Base-by-base conservation (phyloP, 1,140 invertebrate species). In the Formica exsecta region DNA sequence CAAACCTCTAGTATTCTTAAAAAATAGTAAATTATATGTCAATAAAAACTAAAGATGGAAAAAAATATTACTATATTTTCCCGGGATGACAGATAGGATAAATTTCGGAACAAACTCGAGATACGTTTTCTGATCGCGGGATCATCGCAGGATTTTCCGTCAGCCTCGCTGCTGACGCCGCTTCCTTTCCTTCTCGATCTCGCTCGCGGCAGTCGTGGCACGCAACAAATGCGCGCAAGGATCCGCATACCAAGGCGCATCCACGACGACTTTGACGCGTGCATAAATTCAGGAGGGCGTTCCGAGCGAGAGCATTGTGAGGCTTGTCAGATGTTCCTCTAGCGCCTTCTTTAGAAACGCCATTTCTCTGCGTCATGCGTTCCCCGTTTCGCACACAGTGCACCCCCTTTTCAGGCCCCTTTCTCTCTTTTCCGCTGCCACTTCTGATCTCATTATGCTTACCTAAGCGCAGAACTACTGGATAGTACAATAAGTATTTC, bases 331-430 rank as follows among this genome's bases (percentile, higher is more conserved):
- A 75, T 77, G 86, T 79, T 89, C 79, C 84, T 85, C 87, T 81
- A 87, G 76, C 85, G 84, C 90, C 90, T 90, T 91, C 90, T 91
- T 91, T 91, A 89, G 90, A 91, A 90, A 91, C 74, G 87, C 85
- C 90, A 91, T 91, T 91, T 90, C 89, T 91, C 89, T 84, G 87
- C 86, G 89, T 91, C 90, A 90, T 84, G 76, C 68, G 86, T 81
- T 48, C 44, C 76, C 71, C 89, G 76, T 88, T 84, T 86, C 81
- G 75, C 80, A 70, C 48, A 51, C 51, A 25, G 25, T 38, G 36
- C 38, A 70, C 29, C 74, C 32, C 57, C 19, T 4, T 11, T 19
- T 22, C 22, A 7, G 3, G 13, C 19, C 51, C 22, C 36, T 41
- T 7, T 29, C 41, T 64, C 22, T 59, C 59, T 54, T 59, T 32